Evolutionary conservation across 2,797 vertebrate species (phyloP).

Genomic region (Falco berigora): DNA sequence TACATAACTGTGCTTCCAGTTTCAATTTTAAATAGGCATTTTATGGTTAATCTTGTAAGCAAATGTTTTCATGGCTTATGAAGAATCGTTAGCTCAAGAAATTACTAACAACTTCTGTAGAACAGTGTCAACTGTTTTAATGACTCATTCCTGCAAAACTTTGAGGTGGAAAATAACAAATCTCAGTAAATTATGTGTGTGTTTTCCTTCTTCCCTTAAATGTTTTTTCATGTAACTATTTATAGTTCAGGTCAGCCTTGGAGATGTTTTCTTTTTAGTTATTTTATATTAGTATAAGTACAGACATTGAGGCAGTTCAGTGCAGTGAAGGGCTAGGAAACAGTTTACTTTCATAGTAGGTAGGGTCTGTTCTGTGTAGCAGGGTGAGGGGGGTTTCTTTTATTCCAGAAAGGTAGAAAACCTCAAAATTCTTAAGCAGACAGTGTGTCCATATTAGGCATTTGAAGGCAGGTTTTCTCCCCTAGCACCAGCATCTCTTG

Average conservation of each 20-base stretch:
- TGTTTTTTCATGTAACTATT: not conserved
- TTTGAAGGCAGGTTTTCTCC: not conserved
- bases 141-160: not conserved
- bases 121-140: not conserved
- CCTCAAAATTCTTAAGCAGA: not conserved
- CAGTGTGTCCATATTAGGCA: not conserved
- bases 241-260: not conserved
- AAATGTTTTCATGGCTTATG: not conserved
- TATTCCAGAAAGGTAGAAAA: not conserved
- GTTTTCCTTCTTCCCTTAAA: not conserved
- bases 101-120: not conserved
- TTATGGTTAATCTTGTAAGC: not conserved
- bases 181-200: not conserved
- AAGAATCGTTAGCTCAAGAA: not conserved
- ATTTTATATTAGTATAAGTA: not conserved
- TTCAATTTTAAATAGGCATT: not conserved
- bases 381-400: not conserved
- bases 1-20: not conserved
- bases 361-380: not conserved
- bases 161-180: not conserved
- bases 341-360: accelerated
- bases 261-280: not conserved
- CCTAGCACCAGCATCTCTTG: not conserved
- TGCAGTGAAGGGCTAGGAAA: not conserved
- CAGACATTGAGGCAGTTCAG: not conserved